A percentile compares a stretch with the other conserved stretches of the same genome.
phyloP scores from a whole-genome alignment of 1,140 invertebrate genomes.

The Melanaphis sacchari region DNA sequence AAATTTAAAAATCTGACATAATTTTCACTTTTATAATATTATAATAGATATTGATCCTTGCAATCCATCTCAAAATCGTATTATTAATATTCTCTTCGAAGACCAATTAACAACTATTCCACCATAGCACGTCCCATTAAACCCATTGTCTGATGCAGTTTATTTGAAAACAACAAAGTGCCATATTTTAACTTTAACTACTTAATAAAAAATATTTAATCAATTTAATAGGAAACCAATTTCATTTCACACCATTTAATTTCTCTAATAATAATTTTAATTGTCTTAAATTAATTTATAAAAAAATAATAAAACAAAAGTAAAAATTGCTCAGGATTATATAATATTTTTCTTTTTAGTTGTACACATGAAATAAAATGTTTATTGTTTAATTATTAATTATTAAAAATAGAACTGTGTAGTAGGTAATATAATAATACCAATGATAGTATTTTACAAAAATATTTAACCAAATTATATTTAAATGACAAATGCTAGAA shows the following conservation, averaged over 20 bases:
- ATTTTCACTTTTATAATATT: not conserved
- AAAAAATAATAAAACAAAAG: not conserved
- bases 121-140: no score
- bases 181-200: not conserved
- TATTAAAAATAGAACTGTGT: no score
- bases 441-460: no score
- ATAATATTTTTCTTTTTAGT: not conserved
- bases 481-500: no score
- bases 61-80: not conserved
- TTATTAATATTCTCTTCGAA: no score
- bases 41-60: not conserved
- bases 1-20: not conserved
- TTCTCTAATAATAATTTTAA: not conserved
- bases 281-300: not conserved
- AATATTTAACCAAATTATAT: no score
- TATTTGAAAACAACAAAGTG: not conserved
- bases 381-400: no score
- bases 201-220: not conserved
- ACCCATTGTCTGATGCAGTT: not conserved
- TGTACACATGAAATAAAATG: no score
- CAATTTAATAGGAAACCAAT: not conserved
- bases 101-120: no score
- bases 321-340: not conserved
- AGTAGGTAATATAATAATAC: no score
- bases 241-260: not conserved